These are phyloP conservation scores for Diplosoma virens DNA, from an alignment of 23 tunicate species.

Conservation along the genomic window DNA sequence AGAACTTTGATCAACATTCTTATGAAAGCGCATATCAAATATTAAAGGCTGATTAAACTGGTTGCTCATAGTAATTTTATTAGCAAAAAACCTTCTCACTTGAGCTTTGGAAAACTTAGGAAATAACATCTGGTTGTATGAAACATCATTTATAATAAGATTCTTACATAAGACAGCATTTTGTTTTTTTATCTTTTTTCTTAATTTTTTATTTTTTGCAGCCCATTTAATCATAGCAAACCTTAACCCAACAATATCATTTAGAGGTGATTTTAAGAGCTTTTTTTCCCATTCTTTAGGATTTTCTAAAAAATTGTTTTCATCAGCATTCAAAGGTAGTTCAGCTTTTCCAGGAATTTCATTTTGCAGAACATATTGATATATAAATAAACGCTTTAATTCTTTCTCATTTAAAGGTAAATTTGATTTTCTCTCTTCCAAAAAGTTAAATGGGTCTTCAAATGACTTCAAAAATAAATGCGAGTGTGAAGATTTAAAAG, in stretches of 20 bases:
- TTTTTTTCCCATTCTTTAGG: background rate
- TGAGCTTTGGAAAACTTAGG: background rate
- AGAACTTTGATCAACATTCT: background rate
- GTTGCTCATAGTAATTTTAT: background rate
- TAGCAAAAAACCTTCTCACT: background rate
- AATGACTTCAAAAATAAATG: too few species aligned
- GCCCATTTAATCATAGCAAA: slow-evolving; percentile 26
- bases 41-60: slow-evolving; percentile 5
- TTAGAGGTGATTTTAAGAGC: background rate
- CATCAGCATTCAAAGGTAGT: background rate
- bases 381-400: slow-evolving; percentile 3
- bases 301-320: background rate
- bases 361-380: slow-evolving; percentile 4
- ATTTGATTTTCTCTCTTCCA: background rate
- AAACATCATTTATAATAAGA: background rate
- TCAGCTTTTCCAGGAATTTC: slow-evolving; percentile 9
- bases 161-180: background rate
- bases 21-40: slow-evolving; percentile 34
- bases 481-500: background rate
- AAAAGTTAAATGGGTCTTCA: background rate
- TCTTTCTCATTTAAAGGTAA: background rate
- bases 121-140: background rate
- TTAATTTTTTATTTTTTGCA: background rate
- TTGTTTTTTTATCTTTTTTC: background rate
- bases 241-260: background rate